These are phyloP conservation scores for Dallia pectoralis DNA, from an alignment of 2,797 vertebrate genomes.

Conservation along the genomic window DNA sequence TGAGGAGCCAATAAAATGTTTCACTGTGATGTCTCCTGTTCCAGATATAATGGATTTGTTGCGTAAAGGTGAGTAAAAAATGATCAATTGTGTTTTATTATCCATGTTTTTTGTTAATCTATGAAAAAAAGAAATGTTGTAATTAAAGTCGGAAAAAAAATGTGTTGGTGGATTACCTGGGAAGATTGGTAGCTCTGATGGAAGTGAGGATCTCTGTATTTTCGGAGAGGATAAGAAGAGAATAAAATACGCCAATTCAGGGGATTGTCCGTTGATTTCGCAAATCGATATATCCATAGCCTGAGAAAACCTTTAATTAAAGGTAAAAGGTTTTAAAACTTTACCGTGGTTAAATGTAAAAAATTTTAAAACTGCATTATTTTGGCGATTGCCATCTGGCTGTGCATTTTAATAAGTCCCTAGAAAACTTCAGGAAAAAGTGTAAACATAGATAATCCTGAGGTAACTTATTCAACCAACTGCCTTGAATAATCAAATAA, in stretches of 20 bases:
- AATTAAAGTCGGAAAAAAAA: no score
- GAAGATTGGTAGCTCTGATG: slow-evolving; percentile 15
- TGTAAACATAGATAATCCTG: background rate
- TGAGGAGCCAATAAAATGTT: no score
- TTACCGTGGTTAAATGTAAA: background rate
- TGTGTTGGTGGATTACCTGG: background rate
- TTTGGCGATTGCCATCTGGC: background rate
- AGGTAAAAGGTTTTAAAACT: no score
- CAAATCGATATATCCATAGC: background rate
- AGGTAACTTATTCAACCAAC: background rate
- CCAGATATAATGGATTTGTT: no score
- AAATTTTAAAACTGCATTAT: background rate
- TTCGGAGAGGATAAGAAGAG: background rate
- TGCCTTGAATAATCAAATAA: background rate
- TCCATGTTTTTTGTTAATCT: no score
- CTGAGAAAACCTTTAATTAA: background rate
- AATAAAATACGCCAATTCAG: background rate
- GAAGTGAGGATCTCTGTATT: background rate
- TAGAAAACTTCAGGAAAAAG: background rate
- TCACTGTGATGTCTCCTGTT: no score
- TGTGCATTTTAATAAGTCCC: background rate
- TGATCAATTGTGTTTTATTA: no score
- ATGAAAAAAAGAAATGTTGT: no score
- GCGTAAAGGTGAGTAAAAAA: no score
- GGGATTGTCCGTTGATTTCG: background rate